These are phyloP conservation scores for Phortica magna DNA, from an alignment of 2,888 invertebrate genomes.

Conservation along the genomic window DNA sequence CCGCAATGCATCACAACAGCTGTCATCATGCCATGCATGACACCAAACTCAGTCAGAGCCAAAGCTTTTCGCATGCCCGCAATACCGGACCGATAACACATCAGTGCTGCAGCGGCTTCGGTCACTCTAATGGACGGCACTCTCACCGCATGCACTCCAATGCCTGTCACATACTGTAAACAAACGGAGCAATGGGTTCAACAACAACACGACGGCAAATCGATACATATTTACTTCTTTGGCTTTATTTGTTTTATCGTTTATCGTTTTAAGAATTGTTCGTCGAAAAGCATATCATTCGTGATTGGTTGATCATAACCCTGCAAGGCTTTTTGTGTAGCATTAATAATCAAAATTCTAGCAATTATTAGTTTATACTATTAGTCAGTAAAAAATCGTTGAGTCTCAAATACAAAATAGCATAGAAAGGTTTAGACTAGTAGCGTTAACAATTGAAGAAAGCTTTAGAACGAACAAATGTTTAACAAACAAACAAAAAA, in stretches of 20 bases:
- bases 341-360: slow-evolving; percentile 9
- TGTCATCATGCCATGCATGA: slow-evolving; percentile 66
- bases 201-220: not conserved
- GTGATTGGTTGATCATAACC: not conserved
- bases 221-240: slow-evolving; percentile 49
- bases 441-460: slow-evolving; percentile 41
- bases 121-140: slow-evolving; percentile 73
- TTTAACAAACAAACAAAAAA: slow-evolving; percentile 39
- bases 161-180: slow-evolving; percentile 75
- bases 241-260: not conserved
- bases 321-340: not conserved
- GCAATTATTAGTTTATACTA: slow-evolving; percentile 62
- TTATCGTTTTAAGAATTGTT: not conserved
- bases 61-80: slow-evolving; percentile 75
- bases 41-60: slow-evolving; percentile 74
- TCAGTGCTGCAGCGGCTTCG: slow-evolving; percentile 76
- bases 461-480: slow-evolving; percentile 43
- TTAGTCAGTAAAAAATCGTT: slow-evolving; percentile 42
- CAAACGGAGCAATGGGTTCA: slow-evolving; percentile 19
- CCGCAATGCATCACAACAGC: slow-evolving; percentile 45
- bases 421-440: slow-evolving; percentile 35
- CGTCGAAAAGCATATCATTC: slow-evolving; percentile 12
- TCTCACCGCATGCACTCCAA: slow-evolving; percentile 76
- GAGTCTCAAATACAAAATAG: slow-evolving; percentile 41
- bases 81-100: slow-evolving; percentile 70